Conservation (phyloP, 2,797 vertebrate genomes). For the Novumbra hubbsi region DNA sequence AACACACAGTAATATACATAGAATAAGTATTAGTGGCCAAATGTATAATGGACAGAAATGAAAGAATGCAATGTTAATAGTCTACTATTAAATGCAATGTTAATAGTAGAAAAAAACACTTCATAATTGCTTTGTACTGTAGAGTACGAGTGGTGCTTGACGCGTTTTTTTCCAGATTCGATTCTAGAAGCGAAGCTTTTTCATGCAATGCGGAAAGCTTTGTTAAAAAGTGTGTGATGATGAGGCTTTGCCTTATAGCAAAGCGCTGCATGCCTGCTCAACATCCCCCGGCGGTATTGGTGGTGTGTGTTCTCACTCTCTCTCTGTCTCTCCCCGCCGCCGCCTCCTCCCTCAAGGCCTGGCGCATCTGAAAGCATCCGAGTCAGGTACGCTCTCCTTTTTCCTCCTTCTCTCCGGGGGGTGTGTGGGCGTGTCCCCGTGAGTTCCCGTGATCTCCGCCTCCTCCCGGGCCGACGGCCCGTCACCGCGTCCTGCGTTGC, state of each 20-base stretch:
- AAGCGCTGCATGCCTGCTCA: constrained; percentile 73
- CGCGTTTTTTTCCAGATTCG: not conserved
- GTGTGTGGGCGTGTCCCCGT: not conserved
- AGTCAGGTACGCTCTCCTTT: constrained; percentile 10
- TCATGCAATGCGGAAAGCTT: constrained; percentile 67
- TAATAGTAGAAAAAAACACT: not conserved
- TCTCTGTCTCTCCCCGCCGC: constrained; percentile 3
- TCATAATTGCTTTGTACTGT: not conserved
- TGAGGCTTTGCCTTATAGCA: constrained; percentile 71
- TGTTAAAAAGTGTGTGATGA: constrained; percentile 61
- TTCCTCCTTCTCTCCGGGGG: constrained; percentile 18
- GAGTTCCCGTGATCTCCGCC: constrained; percentile 18
- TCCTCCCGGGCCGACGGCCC: constrained; percentile 45
- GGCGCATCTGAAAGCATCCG: not conserved
- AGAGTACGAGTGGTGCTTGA: not conserved
- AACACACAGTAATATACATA: not conserved
- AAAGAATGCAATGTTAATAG: not conserved
- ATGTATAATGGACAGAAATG: not conserved
- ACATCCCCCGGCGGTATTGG: constrained; percentile 77
- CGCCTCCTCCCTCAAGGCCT: not conserved
- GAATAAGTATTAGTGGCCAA: not conserved
- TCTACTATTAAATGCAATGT: not conserved
- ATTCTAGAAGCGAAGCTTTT: constrained; percentile 69
- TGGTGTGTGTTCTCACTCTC: constrained; percentile 52
- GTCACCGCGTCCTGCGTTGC: constrained; percentile 59